Evolutionary conservation across 2,113 vertebrate species (phyloP), one percentile per base, ranked within the genome.

Genomic region (Halcyon malimbica): DNA sequence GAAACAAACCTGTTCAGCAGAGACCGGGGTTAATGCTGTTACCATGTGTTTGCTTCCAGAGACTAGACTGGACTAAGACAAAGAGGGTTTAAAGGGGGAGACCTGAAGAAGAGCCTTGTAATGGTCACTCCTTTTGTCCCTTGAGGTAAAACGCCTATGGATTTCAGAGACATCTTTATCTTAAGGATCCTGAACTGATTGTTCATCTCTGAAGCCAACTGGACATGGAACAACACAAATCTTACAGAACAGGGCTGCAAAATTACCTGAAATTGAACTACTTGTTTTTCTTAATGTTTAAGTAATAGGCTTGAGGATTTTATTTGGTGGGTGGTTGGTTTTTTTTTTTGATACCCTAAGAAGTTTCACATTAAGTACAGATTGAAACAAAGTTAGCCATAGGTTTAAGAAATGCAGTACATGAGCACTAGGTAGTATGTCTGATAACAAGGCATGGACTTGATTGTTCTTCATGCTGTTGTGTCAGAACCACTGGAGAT

Each of bases 151-250:
- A 84, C 0, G 1, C 7, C 8, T 37, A 7, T 65, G 64, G n/a
- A 73, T 87, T 86, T 96, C 68, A 80, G 35, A 10, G 31, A 42
- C 13, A 57, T 11, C 6, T 80, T 92, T 92, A 69, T 77, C 16
- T 26, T 69, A 87, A 87, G 11, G 10, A 54, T 62, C 11, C 35
- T 53, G 80, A 88, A 35, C 6, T 39, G 39, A 60, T 76, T 29
- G 6, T 83, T 67, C 8, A 25, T 74, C 89, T 95, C 60, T 65
- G 74, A 76, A 64, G 39, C 16, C 29, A 84, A 0, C 13, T 85
- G 48, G 6, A 35, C 23, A 39, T 42, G 19, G 9, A 14, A 5
- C 37, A 73, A 35, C 24, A 1, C 0, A 0, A 25, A n/a, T 76
- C 53, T 84, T 56, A 50, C 42, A 59, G 41, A 39, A 74, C 53